Base-by-base conservation (phyloP, 2,797 vertebrate genomes). In the Molossus molossus region DNA sequence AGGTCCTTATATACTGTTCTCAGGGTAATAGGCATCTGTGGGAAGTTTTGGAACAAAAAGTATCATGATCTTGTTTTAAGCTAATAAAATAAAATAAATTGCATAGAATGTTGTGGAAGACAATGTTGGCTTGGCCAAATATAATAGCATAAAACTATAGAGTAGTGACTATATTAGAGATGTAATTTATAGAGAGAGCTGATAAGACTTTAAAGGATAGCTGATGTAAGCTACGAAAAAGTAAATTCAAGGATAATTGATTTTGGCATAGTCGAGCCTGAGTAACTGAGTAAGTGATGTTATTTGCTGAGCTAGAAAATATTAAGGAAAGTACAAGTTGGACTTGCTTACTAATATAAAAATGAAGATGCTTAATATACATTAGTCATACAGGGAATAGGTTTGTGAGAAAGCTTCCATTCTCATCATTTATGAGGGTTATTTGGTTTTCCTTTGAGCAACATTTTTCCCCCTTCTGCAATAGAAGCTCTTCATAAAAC, bases 61-160 rank as follows among this genome's bases (percentile, higher is more conserved):
- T 37, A 23, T 67, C 40, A 45, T 58, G 53, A 89, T 33, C 5
- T 81, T 6, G 65, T 75, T 79, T 70, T 67, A 79, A 48, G 33
- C 53, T 90, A 67, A 60, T 73, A 14, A 80, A 85, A 60, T 79
- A 50, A 88, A 73, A 73, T 88, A 48, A 84, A 55, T 53, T 65
- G 57, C 8, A 18, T 62, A 80, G 45, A 33, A 13, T 23, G 1
- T 33, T 53, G 7, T 25, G 6, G 27, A 57, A 5, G 58, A 15
- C 45, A n/a, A 33, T 53, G 4, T 69, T 60, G 53, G 20, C 3
- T 60, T 70, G 20, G 21, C 18, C n/a, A 60, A 73, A 87, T 40
- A 29, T 9, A 33, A 77, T 14, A 79, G 9, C 17, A 79, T 76
- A 12, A 58, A 84, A 76, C 70, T 73, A 76, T 23, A 53, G 7